These are phyloP conservation scores for Megalonaias nervosa DNA, from an alignment of 1,140 invertebrate species.

Conservation along the genomic window DNA sequence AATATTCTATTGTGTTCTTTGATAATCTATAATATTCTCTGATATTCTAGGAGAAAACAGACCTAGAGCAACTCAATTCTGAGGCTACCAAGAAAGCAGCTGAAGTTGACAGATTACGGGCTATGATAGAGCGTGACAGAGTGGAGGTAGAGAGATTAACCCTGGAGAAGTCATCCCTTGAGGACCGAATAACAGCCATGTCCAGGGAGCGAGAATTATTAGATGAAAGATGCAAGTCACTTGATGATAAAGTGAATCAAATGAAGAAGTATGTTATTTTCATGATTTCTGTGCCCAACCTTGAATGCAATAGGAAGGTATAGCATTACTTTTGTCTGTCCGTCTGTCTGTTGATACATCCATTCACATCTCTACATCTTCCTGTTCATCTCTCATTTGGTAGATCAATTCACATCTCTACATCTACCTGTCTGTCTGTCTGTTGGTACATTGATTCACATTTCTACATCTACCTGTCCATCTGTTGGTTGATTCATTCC, in stretches of 20 bases:
- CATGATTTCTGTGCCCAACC: no score
- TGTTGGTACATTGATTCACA: no score
- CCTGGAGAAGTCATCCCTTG: constrained; percentile 55
- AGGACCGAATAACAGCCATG: constrained; percentile 56
- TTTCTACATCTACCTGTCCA: no score
- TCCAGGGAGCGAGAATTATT: constrained; percentile 58
- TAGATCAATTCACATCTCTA: no score
- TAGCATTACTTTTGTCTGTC: no score
- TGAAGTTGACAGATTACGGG: constrained; percentile 58
- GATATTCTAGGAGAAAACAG: constrained; percentile 55
- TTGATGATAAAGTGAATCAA: constrained; percentile 62
- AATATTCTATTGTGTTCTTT: background rate
- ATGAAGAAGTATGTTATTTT: constrained; percentile 57
- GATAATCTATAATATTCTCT: background rate
- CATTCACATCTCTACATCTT: no score
- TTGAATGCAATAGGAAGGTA: no score
- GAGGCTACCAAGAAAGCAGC: constrained; percentile 55
- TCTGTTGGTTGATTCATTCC: no score
- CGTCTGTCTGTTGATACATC: no score
- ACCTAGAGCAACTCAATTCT: constrained; percentile 55
- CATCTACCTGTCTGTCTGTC: no score
- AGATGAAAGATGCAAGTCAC: constrained; percentile 53
- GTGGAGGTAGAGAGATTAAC: constrained; percentile 56
- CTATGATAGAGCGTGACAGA: constrained; percentile 52
- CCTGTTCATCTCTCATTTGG: no score